phyloP scores from a whole-genome alignment of 2,888 invertebrate genomes.

The Furcula furcula region DNA sequence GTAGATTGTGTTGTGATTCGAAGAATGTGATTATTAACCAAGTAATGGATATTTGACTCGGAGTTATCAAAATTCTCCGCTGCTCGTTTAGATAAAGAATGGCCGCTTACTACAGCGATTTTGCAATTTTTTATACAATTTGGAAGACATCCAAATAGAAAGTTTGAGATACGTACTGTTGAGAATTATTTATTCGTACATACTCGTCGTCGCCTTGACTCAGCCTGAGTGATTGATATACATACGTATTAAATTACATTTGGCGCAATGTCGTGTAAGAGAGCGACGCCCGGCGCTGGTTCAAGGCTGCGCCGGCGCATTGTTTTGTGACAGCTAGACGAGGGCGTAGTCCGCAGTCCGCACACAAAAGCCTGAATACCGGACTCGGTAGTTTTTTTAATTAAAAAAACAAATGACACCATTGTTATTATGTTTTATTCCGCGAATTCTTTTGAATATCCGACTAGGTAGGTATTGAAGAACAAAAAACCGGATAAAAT shows the following conservation, averaged over 20 bases:
- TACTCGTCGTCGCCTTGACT: conserved; percentile 13
- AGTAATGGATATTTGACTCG: not conserved
- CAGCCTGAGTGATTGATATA: no score
- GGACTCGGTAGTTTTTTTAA: conserved; percentile 16
- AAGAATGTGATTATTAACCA: not conserved
- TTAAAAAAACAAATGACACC: conserved; percentile 7
- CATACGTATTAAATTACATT: conserved; percentile 38
- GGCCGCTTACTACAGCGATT: no score
- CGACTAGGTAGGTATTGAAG: not conserved
- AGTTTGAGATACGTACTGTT: conserved; percentile 7
- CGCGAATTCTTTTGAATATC: conserved; percentile 2
- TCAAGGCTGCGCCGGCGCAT: conserved; percentile 50
- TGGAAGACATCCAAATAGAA: conserved; percentile 19
- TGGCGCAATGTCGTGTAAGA: conserved; percentile 43
- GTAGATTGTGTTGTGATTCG: not conserved
- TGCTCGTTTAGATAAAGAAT: not conserved
- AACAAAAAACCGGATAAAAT: not conserved
- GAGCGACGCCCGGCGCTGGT: conserved; percentile 46
- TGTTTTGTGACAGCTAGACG: conserved; percentile 43
- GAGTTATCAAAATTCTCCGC: not conserved
- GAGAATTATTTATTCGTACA: conserved; percentile 11
- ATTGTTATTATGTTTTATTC: conserved; percentile 6
- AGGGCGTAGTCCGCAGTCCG: conserved; percentile 13
- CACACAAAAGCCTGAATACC: conserved; percentile 23
- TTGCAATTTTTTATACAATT: conserved; percentile 6